Percentiles rank a stretch among this genome's conserved stretches.
Evolutionary conservation across 1,140 invertebrate genomes (phyloP).

Genomic region (Zaprionus lachaisei): DNA sequence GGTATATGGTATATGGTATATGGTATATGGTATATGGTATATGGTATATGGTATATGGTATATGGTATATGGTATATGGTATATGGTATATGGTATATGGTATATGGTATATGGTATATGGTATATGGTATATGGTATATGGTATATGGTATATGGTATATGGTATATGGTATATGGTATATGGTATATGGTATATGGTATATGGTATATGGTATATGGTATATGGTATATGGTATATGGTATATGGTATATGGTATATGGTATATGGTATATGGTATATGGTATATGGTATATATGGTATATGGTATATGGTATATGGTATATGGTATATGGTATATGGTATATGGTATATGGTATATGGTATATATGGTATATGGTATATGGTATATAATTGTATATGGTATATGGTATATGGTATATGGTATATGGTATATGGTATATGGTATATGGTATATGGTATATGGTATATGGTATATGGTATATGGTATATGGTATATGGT

Average conservation of each 20-base stretch:
- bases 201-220: neutral
- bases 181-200: neutral
- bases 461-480: neutral
- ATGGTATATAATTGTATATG: neutral
- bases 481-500: neutral
- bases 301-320: neutral
- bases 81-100: neutral
- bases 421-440: neutral
- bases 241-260: neutral
- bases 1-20: neutral
- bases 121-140: neutral
- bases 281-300: neutral
- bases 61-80: neutral
- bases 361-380: neutral
- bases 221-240: neutral
- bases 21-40: neutral
- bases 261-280: neutral
- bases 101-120: neutral
- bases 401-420: neutral
- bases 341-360: neutral
- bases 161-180: neutral
- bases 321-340: neutral
- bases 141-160: neutral
- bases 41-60: neutral
- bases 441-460: neutral